Evolutionary conservation across 2,888 invertebrate genomes (phyloP).

Genomic region (Mycalesis mineus): DNA sequence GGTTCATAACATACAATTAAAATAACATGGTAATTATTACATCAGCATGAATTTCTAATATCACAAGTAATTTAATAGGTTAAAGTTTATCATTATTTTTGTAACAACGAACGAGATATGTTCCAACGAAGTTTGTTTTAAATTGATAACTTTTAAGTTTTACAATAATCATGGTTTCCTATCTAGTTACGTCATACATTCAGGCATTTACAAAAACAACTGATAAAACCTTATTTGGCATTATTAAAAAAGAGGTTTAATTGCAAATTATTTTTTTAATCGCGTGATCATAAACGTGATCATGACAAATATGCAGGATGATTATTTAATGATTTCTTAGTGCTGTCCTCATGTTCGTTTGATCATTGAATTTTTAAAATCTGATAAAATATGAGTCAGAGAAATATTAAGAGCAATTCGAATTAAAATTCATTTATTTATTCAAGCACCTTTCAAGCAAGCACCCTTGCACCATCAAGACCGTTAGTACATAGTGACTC

Average conservation of each 20-base stretch:
- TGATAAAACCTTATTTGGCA: background rate
- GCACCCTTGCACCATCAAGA: too few relatives aligned
- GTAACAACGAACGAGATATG: conserved; percentile 24
- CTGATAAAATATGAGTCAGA: too few relatives aligned
- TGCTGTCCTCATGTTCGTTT: too few relatives aligned
- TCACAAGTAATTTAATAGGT: conserved; percentile 39
- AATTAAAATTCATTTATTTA: too few relatives aligned
- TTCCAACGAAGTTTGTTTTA: conserved; percentile 24
- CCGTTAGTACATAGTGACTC: too few relatives aligned
- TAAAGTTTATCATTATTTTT: conserved; percentile 49
- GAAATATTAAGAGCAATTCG: too few relatives aligned
- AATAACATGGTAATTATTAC: conserved; percentile 9
- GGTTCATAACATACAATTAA: too few relatives aligned
- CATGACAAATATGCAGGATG: too few relatives aligned
- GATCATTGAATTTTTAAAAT: too few relatives aligned
- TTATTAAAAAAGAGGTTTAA: background rate
- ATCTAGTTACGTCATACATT: conserved; percentile 13
- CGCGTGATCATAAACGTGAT: background rate
- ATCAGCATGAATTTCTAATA: conserved; percentile 37
- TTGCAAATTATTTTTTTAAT: background rate
- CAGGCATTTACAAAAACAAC: conserved; percentile 9
- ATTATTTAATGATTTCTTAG: too few relatives aligned
- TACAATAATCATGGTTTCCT: conserved; percentile 3
- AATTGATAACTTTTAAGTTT: conserved; percentile 19
- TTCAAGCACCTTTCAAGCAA: too few relatives aligned